These are phyloP conservation scores for Imbricaverruca yamaguchii DNA, from an alignment of 2,888 invertebrate species.

Conservation along the genomic window DNA sequence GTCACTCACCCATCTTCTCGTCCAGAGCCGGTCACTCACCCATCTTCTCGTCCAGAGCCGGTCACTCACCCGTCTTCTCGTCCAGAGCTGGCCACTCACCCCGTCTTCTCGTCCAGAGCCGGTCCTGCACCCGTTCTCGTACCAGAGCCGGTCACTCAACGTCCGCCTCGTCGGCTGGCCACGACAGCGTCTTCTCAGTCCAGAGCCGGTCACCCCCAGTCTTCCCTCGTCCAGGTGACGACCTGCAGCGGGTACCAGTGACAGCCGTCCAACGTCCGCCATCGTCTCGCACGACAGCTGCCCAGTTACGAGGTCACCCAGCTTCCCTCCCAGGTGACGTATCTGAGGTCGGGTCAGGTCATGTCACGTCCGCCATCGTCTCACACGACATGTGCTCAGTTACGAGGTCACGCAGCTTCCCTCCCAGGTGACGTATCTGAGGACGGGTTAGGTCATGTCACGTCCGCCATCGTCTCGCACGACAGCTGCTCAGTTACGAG, in stretches of 20 bases:
- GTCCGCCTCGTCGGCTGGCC: no score
- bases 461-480: constrained; percentile 62
- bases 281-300: constrained; percentile 61
- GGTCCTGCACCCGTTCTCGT: no score
- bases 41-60: no score
- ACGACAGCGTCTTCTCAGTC: no score
- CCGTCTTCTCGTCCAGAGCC: no score
- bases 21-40: no score
- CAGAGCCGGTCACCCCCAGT: no score
- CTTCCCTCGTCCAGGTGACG: no score
- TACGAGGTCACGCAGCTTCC: constrained; percentile 81
- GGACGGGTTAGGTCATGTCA: neutral
- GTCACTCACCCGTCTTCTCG: no score
- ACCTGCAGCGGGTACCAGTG: constrained; percentile 64
- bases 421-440: constrained; percentile 85
- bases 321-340: constrained; percentile 86
- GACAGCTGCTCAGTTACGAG: constrained; percentile 63
- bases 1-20: no score
- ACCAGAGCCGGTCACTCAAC: no score
- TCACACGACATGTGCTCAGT: constrained; percentile 62
- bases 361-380: constrained; percentile 55
- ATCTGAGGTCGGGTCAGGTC: constrained; percentile 54
- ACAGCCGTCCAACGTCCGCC: constrained; percentile 59
- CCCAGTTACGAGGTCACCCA: constrained; percentile 71
- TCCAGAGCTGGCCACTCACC: no score